Evolutionary conservation across 1,140 invertebrate species (phyloP).

Genomic region (Contarinia nasturtii): DNA sequence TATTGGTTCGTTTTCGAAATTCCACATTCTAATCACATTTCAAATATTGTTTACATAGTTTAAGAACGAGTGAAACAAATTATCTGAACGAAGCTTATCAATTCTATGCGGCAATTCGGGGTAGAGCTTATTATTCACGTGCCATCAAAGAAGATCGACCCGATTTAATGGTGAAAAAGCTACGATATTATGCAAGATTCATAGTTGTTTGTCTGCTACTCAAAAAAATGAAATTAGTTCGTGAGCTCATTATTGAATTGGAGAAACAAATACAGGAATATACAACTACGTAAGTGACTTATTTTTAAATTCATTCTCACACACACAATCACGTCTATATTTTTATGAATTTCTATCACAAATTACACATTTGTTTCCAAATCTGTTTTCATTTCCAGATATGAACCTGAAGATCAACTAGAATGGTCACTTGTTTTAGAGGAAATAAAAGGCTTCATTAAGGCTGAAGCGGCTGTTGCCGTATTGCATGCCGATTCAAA

Average conservation of each 20-base stretch:
- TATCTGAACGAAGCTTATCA: conserved; percentile 91
- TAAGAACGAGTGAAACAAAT: conserved; percentile 88
- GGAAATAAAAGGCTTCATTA: conserved; percentile 88
- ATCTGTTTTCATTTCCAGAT: too few species aligned
- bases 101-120: conserved; percentile 89
- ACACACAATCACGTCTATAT: not conserved
- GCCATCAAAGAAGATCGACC: conserved; percentile 85
- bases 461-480: conserved; percentile 74
- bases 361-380: not conserved
- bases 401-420: conserved; percentile 90
- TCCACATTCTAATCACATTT: too few species aligned
- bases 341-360: not conserved
- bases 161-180: conserved; percentile 94
- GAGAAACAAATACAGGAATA: conserved; percentile 87
- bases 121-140: conserved; percentile 84
- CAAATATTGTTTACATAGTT: too few species aligned
- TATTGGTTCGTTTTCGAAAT: too few species aligned
- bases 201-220: conserved; percentile 90
- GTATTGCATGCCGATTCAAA: conserved; percentile 74
- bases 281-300: conserved; percentile 43
- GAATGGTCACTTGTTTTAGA: conserved; percentile 90
- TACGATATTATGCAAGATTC: conserved; percentile 90
- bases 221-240: conserved; percentile 85
- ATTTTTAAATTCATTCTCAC: not conserved
- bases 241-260: conserved; percentile 78